Percentiles rank a stretch among this genome's conserved stretches.
Conservation (phyloP, 2,888 invertebrate species). For the Ochropacha duplaris region DNA sequence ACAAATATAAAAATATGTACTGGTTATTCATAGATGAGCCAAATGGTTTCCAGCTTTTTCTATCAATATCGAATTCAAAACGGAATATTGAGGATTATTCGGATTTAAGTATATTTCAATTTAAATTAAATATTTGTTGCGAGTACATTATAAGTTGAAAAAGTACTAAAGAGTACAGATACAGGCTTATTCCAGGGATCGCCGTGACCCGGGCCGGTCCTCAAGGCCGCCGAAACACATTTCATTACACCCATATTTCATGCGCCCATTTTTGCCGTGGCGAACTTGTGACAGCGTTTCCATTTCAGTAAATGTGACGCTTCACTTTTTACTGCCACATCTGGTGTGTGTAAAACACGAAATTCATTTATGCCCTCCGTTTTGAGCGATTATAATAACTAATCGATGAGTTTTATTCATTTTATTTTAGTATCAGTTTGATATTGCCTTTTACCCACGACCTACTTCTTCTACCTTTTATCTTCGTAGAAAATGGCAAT, state of each 20-base stretch:
- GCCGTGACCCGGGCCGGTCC: constrained; percentile 15
- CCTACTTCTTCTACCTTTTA: not conserved
- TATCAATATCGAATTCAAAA: not conserved
- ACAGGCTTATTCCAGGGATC: not conserved
- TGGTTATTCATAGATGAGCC: too few species aligned
- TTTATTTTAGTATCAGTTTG: not conserved
- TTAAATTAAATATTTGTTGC: not conserved
- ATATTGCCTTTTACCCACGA: not conserved
- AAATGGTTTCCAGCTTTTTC: not conserved
- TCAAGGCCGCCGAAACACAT: constrained; percentile 30
- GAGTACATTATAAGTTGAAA: not conserved
- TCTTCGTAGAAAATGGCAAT: too few species aligned
- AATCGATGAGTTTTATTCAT: not conserved
- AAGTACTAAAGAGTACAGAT: not conserved
- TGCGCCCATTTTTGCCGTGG: constrained; percentile 47
- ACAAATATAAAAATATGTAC: too few species aligned
- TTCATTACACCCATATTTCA: constrained; percentile 56
- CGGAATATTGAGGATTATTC: too few species aligned
- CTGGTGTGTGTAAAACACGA: constrained; percentile 38
- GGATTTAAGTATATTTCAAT: too few species aligned
- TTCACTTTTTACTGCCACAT: constrained; percentile 51
- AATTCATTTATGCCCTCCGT: constrained; percentile 31
- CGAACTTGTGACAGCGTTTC: constrained; percentile 48
- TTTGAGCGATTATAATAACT: constrained; percentile 6
- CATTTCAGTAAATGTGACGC: constrained; percentile 54